These are phyloP conservation scores for Chironomus tepperi DNA, from an alignment of 1,140 invertebrate genomes.

Conservation along the genomic window DNA sequence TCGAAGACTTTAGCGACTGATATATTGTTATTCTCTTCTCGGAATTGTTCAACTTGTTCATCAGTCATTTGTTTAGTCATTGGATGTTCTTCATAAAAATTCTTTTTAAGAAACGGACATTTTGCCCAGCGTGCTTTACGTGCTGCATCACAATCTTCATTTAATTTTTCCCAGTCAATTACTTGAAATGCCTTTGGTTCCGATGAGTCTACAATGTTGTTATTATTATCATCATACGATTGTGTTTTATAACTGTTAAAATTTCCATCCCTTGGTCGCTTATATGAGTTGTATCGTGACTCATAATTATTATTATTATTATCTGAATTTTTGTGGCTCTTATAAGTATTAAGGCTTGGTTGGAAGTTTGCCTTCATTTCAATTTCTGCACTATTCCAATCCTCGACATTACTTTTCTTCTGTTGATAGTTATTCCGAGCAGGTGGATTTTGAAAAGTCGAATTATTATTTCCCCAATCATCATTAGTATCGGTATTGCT, in stretches of 20 bases:
- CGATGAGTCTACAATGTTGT: constrained; percentile 31
- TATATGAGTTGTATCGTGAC: neutral
- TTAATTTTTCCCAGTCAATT: constrained; percentile 27
- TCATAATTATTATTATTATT: neutral
- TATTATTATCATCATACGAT: constrained; percentile 28
- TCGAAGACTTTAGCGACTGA: constrained; percentile 49
- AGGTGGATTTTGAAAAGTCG: neutral
- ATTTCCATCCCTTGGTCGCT: neutral
- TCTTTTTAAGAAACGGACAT: constrained; percentile 59
- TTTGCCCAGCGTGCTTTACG: constrained; percentile 51
- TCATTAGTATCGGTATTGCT: neutral
- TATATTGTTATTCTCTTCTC: constrained; percentile 61
- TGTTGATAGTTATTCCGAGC: neutral
- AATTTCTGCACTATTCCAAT: neutral
- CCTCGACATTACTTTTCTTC: neutral
- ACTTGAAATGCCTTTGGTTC: constrained; percentile 27
- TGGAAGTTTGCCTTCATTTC: neutral
- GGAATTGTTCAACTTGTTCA: constrained; percentile 52
- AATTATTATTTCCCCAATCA: neutral
- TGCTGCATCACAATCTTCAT: constrained; percentile 37
- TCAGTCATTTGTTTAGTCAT: constrained; percentile 54
- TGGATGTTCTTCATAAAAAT: constrained; percentile 77
- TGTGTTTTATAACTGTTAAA: constrained; percentile 25
- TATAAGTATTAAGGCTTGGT: neutral
- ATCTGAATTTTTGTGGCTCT: neutral